phyloP scores from a whole-genome alignment of 2,113 vertebrate genomes.

The Xenopus borealis region DNA sequence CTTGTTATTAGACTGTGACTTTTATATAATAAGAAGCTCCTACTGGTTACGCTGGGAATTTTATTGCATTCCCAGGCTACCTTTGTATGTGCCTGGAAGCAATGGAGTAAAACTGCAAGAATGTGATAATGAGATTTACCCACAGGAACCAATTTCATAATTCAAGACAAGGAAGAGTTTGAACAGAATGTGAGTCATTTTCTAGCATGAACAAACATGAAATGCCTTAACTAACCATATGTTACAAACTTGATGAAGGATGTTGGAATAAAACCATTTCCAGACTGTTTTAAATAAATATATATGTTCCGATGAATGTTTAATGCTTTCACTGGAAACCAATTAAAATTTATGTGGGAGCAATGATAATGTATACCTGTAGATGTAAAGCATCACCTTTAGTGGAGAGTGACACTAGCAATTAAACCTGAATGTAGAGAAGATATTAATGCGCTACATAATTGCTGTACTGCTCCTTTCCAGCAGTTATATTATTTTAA shows the following conservation, averaged over 20 bases:
- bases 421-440: too few relatives aligned
- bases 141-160: not conserved
- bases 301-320: not conserved
- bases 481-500: too few relatives aligned
- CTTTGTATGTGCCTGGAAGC: too few relatives aligned
- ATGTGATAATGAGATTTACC: not conserved
- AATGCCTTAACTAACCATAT: too few relatives aligned
- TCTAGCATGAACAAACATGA: not conserved
- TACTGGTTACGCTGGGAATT: too few relatives aligned
- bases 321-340: not conserved
- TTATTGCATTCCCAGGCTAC: too few relatives aligned
- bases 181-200: slow-evolving; percentile 2
- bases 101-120: too few relatives aligned
- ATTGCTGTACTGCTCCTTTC: too few relatives aligned
- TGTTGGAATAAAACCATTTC: not conserved
- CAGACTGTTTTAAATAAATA: not conserved
- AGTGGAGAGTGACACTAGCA: not conserved
- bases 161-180: not conserved
- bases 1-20: too few relatives aligned
- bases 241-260: too few relatives aligned
- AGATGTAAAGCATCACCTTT: not conserved
- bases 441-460: too few relatives aligned
- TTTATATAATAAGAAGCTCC: too few relatives aligned
- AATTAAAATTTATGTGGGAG: slow-evolving; percentile 8
- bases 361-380: not conserved